A percentile compares a stretch with the other conserved stretches of the same genome.
phyloP scores from a whole-genome alignment of 1,140 invertebrate genomes.

The Antheraea mylitta region DNA sequence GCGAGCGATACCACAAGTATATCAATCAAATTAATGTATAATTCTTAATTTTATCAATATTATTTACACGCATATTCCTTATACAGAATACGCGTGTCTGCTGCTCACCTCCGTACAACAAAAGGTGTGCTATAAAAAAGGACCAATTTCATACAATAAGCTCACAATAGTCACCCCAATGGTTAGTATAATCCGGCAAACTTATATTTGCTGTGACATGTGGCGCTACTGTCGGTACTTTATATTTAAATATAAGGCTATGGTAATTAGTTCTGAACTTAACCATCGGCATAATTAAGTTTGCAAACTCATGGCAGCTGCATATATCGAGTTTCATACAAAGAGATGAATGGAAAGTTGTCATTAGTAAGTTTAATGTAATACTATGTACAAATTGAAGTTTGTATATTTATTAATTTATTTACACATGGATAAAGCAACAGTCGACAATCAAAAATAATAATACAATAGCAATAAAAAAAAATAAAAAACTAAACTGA shows the following conservation, averaged over 20 bases:
- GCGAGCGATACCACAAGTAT: too few species aligned
- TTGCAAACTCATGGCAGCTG: background rate
- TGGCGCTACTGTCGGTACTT: background rate
- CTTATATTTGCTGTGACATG: background rate
- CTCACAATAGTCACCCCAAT: background rate
- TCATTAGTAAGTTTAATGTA: background rate
- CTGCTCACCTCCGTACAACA: background rate
- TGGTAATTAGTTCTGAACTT: background rate
- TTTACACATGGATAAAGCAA: too few species aligned
- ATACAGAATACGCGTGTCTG: background rate
- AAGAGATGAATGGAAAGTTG: background rate
- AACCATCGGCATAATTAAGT: background rate
- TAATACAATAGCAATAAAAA: too few species aligned
- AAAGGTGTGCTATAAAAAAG: slow-evolving; percentile 1
- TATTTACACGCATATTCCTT: background rate
- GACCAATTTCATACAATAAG: background rate
- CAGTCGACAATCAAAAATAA: too few species aligned
- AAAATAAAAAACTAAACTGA: too few species aligned
- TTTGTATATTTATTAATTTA: too few species aligned
- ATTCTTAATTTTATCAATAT: background rate
- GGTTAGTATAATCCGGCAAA: background rate
- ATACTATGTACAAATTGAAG: too few species aligned
- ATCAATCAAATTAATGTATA: too few species aligned
- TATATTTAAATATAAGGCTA: background rate
- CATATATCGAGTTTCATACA: background rate